Conservation (phyloP, 1,140 invertebrate genomes). For the Drosophila repleta region DNA sequence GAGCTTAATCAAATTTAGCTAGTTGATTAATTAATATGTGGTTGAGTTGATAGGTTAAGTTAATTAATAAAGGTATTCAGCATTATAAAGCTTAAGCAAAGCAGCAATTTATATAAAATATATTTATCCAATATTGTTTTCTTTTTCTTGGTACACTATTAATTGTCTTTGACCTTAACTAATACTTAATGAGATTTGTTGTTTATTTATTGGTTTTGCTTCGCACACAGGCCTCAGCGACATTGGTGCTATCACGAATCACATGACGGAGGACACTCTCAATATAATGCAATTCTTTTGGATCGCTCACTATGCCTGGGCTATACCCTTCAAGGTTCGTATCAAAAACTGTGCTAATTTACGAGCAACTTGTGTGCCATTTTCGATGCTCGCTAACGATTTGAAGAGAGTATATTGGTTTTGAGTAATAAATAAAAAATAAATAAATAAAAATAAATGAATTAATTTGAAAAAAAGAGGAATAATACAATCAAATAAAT, state of each 20-base stretch:
- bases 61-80: too few species aligned
- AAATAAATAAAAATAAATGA: too few species aligned
- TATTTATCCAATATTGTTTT: too few species aligned
- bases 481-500: too few species aligned
- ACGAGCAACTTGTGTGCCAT: constrained; percentile 74
- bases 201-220: not conserved
- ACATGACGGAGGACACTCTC: constrained; percentile 92
- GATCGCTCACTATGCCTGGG: constrained; percentile 94
- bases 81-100: too few species aligned
- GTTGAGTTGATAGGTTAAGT: not conserved
- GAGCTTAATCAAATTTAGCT: not conserved
- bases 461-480: too few species aligned
- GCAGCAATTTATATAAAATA: too few species aligned
- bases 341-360: constrained; percentile 44
- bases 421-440: too few species aligned
- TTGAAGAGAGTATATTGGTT: too few species aligned
- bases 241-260: constrained; percentile 90
- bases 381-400: constrained; percentile 4
- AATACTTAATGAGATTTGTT: not conserved
- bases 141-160: too few species aligned
- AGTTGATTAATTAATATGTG: too few species aligned
- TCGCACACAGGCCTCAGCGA: constrained; percentile 84
- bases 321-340: constrained; percentile 92
- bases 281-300: constrained; percentile 94
- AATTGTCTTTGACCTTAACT: too few species aligned